Conservation (phyloP, 2,797 vertebrate genomes). For the Phyllotis vaccarum region DNA sequence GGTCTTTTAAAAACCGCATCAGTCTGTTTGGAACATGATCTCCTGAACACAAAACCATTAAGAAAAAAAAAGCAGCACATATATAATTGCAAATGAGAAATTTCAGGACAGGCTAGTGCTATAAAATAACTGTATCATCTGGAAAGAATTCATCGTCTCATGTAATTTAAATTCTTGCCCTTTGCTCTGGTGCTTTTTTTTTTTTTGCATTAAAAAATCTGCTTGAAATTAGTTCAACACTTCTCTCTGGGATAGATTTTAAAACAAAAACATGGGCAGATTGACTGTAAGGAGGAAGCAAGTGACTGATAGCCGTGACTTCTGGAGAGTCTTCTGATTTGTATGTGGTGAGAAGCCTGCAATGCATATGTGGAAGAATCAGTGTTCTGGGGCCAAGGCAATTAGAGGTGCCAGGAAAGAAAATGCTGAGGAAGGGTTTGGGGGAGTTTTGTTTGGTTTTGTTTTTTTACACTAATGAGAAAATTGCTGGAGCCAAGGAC, state of each 20-base stretch:
- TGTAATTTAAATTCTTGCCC: conserved; percentile 79
- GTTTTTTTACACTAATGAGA: conserved; percentile 26
- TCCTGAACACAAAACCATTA: conserved; percentile 68
- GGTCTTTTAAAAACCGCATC: conserved; percentile 64
- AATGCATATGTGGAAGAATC: background rate
- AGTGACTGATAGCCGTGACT: conserved; percentile 16
- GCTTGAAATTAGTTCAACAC: conserved; percentile 74
- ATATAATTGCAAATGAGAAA: conserved; percentile 83
- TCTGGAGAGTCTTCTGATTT: conserved; percentile 36
- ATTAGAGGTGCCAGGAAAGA: conserved; percentile 47
- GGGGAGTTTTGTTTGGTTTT: background rate
- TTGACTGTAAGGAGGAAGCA: conserved; percentile 56
- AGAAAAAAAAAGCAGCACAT: conserved; percentile 34
- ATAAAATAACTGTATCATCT: conserved; percentile 78
- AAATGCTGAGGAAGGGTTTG: background rate
- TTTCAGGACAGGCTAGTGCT: conserved; percentile 71
- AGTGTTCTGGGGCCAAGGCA: background rate
- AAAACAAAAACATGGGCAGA: conserved; percentile 64
- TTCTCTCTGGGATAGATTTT: conserved; percentile 70
- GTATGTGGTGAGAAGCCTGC: background rate
- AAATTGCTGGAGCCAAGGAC: conserved; percentile 22
- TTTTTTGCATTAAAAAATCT: conserved; percentile 74
- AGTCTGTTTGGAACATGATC: conserved; percentile 73
- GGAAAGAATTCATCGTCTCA: conserved; percentile 73
- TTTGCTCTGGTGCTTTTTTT: conserved; percentile 63